These are phyloP conservation scores for Caradrina clavipalpis DNA, from an alignment of 2,888 invertebrate species.

Conservation along the genomic window DNA sequence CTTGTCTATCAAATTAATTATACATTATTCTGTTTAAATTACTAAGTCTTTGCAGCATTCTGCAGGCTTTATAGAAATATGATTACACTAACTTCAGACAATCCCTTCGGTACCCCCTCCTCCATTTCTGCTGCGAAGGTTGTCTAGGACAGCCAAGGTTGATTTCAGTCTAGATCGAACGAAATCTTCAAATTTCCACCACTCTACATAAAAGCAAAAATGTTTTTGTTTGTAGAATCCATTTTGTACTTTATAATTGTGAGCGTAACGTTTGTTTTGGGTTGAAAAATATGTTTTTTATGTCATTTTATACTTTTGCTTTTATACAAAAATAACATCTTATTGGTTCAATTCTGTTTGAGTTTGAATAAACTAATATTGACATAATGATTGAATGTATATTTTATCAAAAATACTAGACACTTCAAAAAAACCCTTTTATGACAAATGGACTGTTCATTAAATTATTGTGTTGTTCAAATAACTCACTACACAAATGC, in stretches of 20 bases:
- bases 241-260: conserved; percentile 34
- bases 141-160: conserved; percentile 63
- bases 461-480: background rate
- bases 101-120: conserved; percentile 39
- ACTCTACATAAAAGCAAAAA: conserved; percentile 4
- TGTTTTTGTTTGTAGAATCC: conserved; percentile 35
- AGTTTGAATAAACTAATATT: background rate
- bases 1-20: conserved; percentile 47
- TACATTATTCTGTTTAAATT: conserved; percentile 52
- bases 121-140: conserved; percentile 52
- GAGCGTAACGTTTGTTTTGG: conserved; percentile 10
- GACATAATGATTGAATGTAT: background rate
- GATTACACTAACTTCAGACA: conserved; percentile 58
- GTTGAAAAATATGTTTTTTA: background rate
- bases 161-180: conserved; percentile 39
- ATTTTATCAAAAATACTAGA: background rate
- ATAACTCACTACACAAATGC: background rate
- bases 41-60: conserved; percentile 36
- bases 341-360: conserved; percentile 1
- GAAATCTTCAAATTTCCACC: conserved; percentile 30
- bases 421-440: background rate
- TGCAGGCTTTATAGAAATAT: conserved; percentile 46
- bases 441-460: background rate
- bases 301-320: conserved; percentile 2
- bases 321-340: conserved; percentile 11